phyloP scores from a whole-genome alignment of 2,797 vertebrate species.

The Anisognathus igniventris region DNA sequence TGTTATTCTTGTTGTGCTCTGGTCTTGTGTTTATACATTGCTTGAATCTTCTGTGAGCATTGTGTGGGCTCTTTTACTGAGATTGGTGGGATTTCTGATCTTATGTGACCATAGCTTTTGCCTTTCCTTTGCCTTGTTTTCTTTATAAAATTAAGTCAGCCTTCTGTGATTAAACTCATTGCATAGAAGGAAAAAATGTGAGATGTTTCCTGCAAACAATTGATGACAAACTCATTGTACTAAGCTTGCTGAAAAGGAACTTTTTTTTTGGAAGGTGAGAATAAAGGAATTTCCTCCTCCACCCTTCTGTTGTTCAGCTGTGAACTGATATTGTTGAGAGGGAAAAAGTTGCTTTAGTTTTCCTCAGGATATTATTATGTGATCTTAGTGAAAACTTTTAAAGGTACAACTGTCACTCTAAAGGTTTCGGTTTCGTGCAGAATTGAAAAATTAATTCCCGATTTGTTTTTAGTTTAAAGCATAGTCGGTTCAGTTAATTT shows the following conservation, averaged over 20 bases:
- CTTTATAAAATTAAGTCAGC: neutral
- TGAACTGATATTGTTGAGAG: slow-evolving; percentile 68
- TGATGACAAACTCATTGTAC: slow-evolving; percentile 60
- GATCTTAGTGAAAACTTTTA: slow-evolving; percentile 38
- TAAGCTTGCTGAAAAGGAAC: slow-evolving; percentile 29
- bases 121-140: neutral
- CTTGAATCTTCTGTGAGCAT: neutral
- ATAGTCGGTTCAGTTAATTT: neutral
- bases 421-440: neutral
- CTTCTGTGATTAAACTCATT: slow-evolving; percentile 35
- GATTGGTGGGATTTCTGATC: neutral
- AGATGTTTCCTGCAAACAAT: slow-evolving; percentile 61
- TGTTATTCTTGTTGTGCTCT: neutral
- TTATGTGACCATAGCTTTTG: neutral
- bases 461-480: neutral
- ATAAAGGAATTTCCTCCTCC: slow-evolving; percentile 75
- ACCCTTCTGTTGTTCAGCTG: slow-evolving; percentile 67
- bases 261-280: slow-evolving; percentile 56
- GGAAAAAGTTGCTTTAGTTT: slow-evolving; percentile 48
- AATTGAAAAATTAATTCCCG: neutral
- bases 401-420: neutral
- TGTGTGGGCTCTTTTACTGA: neutral
- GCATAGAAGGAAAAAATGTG: slow-evolving; percentile 31
- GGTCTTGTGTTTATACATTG: neutral
- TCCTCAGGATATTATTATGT: slow-evolving; percentile 25